phyloP scores from a whole-genome alignment of 2,113 vertebrate species.

The Engraulis encrasicolus region DNA sequence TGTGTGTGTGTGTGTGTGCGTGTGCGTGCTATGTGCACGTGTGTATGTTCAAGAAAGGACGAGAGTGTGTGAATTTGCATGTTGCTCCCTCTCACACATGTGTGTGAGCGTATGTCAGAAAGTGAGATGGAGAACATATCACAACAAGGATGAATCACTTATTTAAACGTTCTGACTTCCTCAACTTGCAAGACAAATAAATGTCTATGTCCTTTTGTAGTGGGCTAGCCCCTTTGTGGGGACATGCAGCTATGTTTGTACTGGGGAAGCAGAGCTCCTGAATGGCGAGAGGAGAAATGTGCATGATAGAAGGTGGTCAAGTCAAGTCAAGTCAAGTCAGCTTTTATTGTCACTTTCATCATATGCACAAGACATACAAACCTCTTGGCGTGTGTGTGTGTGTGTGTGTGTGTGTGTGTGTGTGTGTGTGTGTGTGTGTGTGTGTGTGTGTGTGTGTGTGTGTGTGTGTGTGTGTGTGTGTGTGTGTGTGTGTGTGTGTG shows the following conservation, averaged over 20 bases:
- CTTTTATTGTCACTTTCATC: no score
- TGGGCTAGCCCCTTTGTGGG: not conserved
- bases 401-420: no score
- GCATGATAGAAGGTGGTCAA: no score
- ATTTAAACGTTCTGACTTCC: conserved; percentile 13
- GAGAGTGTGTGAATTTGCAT: not conserved
- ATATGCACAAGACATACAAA: no score
- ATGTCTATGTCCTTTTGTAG: not conserved
- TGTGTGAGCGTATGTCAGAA: not conserved
- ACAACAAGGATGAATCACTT: conserved; percentile 14
- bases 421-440: no score
- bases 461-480: no score
- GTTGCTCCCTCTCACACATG: not conserved
- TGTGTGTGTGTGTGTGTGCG: conserved; percentile 10
- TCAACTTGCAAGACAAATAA: not conserved
- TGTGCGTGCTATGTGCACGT: no score
- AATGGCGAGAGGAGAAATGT: not conserved
- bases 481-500: no score
- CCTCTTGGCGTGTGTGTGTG: no score
- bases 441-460: no score
- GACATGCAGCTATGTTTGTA: conserved; percentile 2
- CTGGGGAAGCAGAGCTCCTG: not conserved
- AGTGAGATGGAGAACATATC: not conserved
- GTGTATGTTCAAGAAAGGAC: not conserved
- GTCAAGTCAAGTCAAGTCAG: no score